Evolutionary conservation across 2,797 vertebrate species (phyloP).

Genomic region (Hybognathus amarus): DNA sequence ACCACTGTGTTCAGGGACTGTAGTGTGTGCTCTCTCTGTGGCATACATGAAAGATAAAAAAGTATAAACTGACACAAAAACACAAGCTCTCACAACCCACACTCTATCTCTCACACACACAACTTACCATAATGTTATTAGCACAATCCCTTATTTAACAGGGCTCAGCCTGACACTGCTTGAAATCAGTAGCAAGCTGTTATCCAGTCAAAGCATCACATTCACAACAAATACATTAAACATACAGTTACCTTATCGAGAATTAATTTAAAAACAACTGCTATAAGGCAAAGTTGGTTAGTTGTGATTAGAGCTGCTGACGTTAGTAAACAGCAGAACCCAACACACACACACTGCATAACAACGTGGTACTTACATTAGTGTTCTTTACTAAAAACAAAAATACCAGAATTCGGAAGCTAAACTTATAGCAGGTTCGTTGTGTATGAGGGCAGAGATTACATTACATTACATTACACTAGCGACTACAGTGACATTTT

Average conservation of each 20-base stretch:
- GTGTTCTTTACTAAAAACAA: background rate
- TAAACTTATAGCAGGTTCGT: background rate
- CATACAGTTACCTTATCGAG: too few relatives aligned
- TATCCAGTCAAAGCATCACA: background rate
- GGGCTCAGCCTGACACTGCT: slow-evolving; percentile 51
- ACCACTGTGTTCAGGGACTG: slow-evolving; percentile 23
- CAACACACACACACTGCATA: background rate
- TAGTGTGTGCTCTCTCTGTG: slow-evolving; percentile 23
- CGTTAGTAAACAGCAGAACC: background rate
- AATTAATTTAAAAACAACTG: background rate
- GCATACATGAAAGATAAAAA: slow-evolving; percentile 5
- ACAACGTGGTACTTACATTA: slow-evolving; percentile 37
- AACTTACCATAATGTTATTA: slow-evolving; percentile 70
- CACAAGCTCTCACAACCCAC: slow-evolving; percentile 29
- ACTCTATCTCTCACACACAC: background rate
- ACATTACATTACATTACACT: background rate
- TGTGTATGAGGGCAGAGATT: background rate
- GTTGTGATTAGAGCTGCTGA: background rate
- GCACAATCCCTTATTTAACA: slow-evolving; percentile 69
- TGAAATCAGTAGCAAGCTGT: background rate
- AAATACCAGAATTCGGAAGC: background rate
- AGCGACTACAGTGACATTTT: slow-evolving; percentile 13
- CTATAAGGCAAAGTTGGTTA: background rate
- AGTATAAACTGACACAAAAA: slow-evolving; percentile 40
- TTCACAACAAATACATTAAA: background rate